A percentile compares a stretch with the other conserved stretches of the same genome.
Evolutionary conservation across 2,888 invertebrate species (phyloP).

Genomic region (Troglohyphantes excavatus): DNA sequence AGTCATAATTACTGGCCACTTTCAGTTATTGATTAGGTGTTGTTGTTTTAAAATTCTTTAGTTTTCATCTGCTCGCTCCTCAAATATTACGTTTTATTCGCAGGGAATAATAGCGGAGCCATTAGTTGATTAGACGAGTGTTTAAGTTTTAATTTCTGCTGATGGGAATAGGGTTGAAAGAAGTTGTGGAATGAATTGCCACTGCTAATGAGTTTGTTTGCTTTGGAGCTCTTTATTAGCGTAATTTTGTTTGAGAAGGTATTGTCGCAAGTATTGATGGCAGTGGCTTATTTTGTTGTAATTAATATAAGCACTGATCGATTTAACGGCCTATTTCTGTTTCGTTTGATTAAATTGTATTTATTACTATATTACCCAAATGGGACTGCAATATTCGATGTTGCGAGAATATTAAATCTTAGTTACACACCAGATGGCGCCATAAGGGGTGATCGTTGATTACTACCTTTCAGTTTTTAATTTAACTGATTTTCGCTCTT

Average conservation of each 20-base stretch:
- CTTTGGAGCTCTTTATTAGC: not conserved
- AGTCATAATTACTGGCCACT: slow-evolving; percentile 66
- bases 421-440: no score
- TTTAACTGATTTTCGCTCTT: no score
- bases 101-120: not conserved
- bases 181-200: not conserved
- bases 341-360: no score
- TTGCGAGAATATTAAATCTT: no score
- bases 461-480: no score
- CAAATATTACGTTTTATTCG: not conserved
- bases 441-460: no score
- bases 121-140: not conserved
- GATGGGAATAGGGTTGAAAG: not conserved
- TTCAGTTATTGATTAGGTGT: slow-evolving; percentile 47
- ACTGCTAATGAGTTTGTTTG: not conserved
- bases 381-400: no score
- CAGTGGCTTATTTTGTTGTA: no score
- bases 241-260: not conserved
- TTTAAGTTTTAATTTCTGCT: not conserved
- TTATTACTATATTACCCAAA: no score
- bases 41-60: slow-evolving; percentile 48
- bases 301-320: no score
- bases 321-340: no score
- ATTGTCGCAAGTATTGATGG: not conserved
- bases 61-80: not conserved